Conservation (phyloP, 2,888 invertebrate species). For the Caenorhabditis sp. region DNA sequence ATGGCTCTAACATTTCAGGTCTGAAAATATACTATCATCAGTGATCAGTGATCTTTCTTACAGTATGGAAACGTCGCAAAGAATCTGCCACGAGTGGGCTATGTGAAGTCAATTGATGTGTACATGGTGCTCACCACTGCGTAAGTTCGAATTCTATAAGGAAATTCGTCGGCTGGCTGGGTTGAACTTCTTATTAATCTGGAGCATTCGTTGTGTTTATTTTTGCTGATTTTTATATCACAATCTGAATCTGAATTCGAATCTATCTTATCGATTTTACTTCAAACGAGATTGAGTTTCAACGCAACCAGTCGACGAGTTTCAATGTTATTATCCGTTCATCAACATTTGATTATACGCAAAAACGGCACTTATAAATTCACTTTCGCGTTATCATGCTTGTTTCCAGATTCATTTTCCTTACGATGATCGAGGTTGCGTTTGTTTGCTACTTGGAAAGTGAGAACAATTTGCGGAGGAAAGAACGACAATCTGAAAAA, state of each 20-base stretch:
- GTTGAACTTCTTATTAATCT: too few species aligned
- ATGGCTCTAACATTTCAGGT: slow-evolving; percentile 81
- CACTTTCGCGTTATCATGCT: too few species aligned
- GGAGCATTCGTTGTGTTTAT: too few species aligned
- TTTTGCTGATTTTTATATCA: too few species aligned
- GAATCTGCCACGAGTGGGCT: slow-evolving; percentile 80
- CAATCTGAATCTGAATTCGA: too few species aligned
- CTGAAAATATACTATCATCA: neutral
- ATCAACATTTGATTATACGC: too few species aligned
- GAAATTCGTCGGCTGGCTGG: too few species aligned
- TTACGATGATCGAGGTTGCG: slow-evolving; percentile 81
- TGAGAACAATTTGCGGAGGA: slow-evolving; percentile 69
- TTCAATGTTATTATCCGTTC: too few species aligned
- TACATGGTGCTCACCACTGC: slow-evolving; percentile 80
- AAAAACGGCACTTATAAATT: too few species aligned
- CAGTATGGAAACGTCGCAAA: slow-evolving; percentile 82
- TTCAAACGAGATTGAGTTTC: too few species aligned
- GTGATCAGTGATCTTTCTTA: slow-evolving; percentile 60
- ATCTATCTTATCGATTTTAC: too few species aligned
- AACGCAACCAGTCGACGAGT: too few species aligned
- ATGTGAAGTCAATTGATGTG: slow-evolving; percentile 81
- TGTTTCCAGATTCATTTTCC: slow-evolving; percentile 78
- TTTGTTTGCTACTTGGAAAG: slow-evolving; percentile 79
- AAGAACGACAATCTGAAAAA: slow-evolving; percentile 66
- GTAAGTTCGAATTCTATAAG: slow-evolving; percentile 53